phyloP scores from a whole-genome alignment of 2,888 invertebrate genomes.

The Diaphora mendica region DNA sequence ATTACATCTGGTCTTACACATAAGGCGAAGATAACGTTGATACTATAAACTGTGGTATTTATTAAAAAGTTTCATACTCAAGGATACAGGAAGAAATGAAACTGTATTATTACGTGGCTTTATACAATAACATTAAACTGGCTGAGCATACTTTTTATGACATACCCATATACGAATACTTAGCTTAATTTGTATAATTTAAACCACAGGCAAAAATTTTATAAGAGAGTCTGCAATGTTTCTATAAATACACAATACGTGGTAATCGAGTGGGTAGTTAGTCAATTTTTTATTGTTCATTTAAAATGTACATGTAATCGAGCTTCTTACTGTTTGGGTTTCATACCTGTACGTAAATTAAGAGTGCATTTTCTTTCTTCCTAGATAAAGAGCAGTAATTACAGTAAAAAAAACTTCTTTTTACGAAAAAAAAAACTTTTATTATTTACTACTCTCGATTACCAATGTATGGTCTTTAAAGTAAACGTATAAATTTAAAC shows the following conservation, averaged over 20 bases:
- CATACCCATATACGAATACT: neutral
- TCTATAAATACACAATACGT: neutral
- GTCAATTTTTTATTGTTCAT: too few relatives aligned
- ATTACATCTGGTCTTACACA: constrained; percentile 13
- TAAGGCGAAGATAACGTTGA: constrained; percentile 12
- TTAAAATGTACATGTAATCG: too few relatives aligned
- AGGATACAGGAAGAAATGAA: constrained; percentile 8
- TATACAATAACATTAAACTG: neutral
- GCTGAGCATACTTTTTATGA: neutral
- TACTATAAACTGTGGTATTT: constrained; percentile 14
- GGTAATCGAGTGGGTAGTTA: too few relatives aligned
- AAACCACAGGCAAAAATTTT: neutral
- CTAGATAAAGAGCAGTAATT: too few relatives aligned
- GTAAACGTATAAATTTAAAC: neutral
- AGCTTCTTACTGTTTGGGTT: too few relatives aligned
- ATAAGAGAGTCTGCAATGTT: too few relatives aligned
- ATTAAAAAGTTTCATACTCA: constrained; percentile 10
- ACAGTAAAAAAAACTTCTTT: too few relatives aligned
- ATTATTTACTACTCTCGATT: too few relatives aligned
- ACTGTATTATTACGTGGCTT: neutral
- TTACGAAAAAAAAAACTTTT: too few relatives aligned
- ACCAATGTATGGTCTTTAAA: too few relatives aligned
- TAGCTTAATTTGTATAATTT: neutral
- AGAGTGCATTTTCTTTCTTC: too few relatives aligned
- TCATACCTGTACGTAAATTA: too few relatives aligned